phyloP scores from a whole-genome alignment of 2,797 vertebrate genomes.

The Glyptemys insculpta region DNA sequence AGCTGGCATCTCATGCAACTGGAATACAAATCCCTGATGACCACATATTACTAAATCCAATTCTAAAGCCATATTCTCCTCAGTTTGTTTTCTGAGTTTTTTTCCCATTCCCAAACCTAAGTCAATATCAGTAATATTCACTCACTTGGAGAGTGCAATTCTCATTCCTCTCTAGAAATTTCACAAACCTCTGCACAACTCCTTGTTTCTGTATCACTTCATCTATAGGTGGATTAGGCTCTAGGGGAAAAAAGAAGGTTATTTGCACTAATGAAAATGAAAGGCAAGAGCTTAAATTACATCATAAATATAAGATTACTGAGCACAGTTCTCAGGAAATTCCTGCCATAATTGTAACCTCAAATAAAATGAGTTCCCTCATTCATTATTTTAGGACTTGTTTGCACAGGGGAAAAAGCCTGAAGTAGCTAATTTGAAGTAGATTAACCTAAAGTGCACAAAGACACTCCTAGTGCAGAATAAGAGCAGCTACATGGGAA shows the following conservation, averaged over 20 bases:
- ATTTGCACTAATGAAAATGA: background rate
- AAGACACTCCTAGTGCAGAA: background rate
- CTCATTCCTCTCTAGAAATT: slow-evolving; percentile 94
- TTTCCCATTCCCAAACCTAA: background rate
- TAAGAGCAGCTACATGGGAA: too few species aligned
- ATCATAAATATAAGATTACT: background rate
- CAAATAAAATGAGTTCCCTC: background rate
- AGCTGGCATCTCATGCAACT: background rate
- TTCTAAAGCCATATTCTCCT: background rate
- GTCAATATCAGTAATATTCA: background rate
- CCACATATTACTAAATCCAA: background rate
- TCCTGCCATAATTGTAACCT: background rate
- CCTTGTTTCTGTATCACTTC: slow-evolving; percentile 93
- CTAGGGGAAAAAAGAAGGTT: slow-evolving; percentile 75
- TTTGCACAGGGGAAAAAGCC: background rate
- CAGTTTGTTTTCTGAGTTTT: background rate
- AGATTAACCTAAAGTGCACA: background rate
- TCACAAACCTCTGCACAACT: slow-evolving; percentile 92
- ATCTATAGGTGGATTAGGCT: slow-evolving; percentile 95
- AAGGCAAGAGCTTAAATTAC: background rate
- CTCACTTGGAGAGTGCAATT: slow-evolving; percentile 96
- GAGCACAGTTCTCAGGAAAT: background rate
- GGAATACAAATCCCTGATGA: background rate
- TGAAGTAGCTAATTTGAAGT: background rate
- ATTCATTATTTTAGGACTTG: background rate